Evolutionary conservation across 23 tunicate species (phyloP).

Genomic region (Corella eumyota): DNA sequence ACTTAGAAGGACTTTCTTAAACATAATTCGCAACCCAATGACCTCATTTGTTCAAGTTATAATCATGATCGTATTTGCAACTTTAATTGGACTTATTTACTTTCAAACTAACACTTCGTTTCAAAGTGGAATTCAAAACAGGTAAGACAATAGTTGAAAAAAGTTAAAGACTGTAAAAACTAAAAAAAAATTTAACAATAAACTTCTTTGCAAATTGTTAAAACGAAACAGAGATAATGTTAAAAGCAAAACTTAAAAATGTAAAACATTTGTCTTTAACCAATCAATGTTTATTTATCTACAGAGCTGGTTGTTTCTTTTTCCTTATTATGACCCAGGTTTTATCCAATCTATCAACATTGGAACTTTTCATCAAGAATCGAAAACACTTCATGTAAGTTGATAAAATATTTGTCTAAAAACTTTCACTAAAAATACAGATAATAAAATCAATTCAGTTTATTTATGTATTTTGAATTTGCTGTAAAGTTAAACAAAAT

Average conservation of each 20-base stretch:
- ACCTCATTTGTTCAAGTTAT: slow-evolving; percentile 84
- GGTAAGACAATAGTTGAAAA: slow-evolving; percentile 20
- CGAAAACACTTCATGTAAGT: slow-evolving; percentile 74
- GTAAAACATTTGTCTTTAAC: too few species aligned
- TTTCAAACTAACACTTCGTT: slow-evolving; percentile 57
- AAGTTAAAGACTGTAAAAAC: too few species aligned
- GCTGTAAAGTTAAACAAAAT: too few species aligned
- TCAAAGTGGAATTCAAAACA: slow-evolving; percentile 73
- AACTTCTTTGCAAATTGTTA: too few species aligned
- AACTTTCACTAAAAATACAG: too few species aligned
- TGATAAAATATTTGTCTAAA: too few species aligned
- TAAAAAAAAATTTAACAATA: too few species aligned
- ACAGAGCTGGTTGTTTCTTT: slow-evolving; percentile 86
- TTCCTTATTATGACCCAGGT: slow-evolving; percentile 81
- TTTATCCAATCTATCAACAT: slow-evolving; percentile 76
- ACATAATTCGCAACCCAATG: slow-evolving; percentile 85
- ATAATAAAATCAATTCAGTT: too few species aligned
- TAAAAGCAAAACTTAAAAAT: too few species aligned
- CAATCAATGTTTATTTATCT: too few species aligned
- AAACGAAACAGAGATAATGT: too few species aligned
- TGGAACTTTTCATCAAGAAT: slow-evolving; percentile 76
- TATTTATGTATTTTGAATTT: too few species aligned
- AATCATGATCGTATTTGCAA: slow-evolving; percentile 71
- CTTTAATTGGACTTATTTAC: slow-evolving; percentile 82
- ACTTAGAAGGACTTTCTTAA: slow-evolving; percentile 49